Evolutionary conservation across 1,140 invertebrate genomes (phyloP).

Genomic region (Linepithema humile): DNA sequence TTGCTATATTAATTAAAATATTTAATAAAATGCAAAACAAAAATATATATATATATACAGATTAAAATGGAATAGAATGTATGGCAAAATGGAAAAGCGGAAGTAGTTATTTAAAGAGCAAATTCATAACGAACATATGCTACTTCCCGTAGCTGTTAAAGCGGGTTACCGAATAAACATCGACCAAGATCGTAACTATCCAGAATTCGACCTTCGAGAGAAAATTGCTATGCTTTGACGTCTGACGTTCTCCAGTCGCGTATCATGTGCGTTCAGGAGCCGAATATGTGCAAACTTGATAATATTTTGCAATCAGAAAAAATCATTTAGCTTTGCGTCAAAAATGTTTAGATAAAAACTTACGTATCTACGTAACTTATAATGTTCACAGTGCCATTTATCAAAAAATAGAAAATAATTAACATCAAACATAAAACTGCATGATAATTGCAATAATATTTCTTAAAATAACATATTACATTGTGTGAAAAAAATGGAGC

Average conservation of each 20-base stretch:
- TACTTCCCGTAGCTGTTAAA: not conserved
- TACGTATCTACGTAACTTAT: not conserved
- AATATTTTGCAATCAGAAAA: slow-evolving; percentile 2
- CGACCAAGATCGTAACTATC: not conserved
- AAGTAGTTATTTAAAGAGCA: slow-evolving; percentile 1
- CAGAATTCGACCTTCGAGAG: slow-evolving; percentile 38
- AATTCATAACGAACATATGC: not conserved
- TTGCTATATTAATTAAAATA: not conserved
- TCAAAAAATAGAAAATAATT: not conserved
- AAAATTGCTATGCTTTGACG: slow-evolving; percentile 42
- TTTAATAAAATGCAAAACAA: too few relatives aligned
- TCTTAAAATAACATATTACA: not conserved
- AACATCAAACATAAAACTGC: not conserved
- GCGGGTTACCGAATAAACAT: not conserved
- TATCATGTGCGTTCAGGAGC: not conserved
- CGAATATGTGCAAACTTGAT: slow-evolving; percentile 28
- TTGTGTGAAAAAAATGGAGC: too few relatives aligned
- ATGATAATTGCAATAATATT: not conserved
- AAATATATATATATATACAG: not conserved
- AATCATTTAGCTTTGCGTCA: slow-evolving; percentile 1
- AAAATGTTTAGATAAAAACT: not conserved
- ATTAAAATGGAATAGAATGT: not conserved
- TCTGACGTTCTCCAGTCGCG: slow-evolving; percentile 38
- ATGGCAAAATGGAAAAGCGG: not conserved
- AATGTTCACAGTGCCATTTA: not conserved